Base-by-base conservation (phyloP, 2,113 vertebrate species). In the Chaenocephalus aceratus region DNA sequence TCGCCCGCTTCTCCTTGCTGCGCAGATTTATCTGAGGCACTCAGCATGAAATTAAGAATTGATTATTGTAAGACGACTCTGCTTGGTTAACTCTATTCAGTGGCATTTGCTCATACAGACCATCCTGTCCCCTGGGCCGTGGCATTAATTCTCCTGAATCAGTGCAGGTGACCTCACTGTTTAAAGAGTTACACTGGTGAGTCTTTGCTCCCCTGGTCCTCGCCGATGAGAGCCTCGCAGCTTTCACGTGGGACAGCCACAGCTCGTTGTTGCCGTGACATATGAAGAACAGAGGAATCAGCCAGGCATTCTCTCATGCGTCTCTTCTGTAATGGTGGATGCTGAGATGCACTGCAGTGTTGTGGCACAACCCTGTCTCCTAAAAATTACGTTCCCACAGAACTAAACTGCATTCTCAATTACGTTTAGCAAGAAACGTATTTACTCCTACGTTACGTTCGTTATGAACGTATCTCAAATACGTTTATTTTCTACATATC, bases 41-140 rank as follows among this genome's bases (percentile, higher is more conserved):
- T 92, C 93, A 63, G 91, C 95, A 95, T 95, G 95, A 95, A 95
- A 96, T 95, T 94, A 95, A 93, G 87, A 95, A 96, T 95, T 92
- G 94, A 95, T 95, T 95, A 93, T 93, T 90, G 91, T 84, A 82
- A 82, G 89, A 91, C 88, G 75, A 92, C 79, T 88, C 87, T 85
- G 92, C 90, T 94, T 92, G 93, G 94, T 91, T 95, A 94, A 93
- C 86, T 90, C 76, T 62, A 82, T 92, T 93, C 89, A 84, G 85
- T 80, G 69, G 73, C 75, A 59, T 89, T 89, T 48, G 9, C 56
- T 85, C 83, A 77, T 64, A 72, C 64, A 68, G 65, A 66, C 72
- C 82, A 83, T 82, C 83, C 89, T 61, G 61, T 82, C 77, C 87
- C 79, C n/a, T 0, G 26, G 86, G 89, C 68, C 62, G 44, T 34